Evolutionary conservation across 2,888 invertebrate species (phyloP), one percentile per base, ranked within the genome.

Genomic region (Dicycla oo): DNA sequence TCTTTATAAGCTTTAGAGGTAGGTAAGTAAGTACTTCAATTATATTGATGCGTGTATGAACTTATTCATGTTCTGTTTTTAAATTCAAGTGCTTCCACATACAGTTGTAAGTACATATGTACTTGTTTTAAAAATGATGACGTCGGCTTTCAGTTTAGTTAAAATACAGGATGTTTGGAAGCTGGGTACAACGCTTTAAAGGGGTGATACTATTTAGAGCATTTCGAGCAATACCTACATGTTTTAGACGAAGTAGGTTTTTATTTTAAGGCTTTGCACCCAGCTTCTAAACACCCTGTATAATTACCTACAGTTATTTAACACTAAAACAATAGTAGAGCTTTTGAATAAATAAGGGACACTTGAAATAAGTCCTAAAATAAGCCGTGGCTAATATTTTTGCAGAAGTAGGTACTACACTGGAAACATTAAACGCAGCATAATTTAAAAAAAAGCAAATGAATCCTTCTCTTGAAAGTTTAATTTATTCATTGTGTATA

Each of bases 401-500:
- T 5, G 5, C 3, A 34, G 34, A 67, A 34, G 15, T n/a, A n/a
- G n/a, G n/a, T n/a, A 53, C n/a, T 15, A 5, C 15, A 7, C 20
- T 57, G 3, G 10, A 47, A 23, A 1, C 18, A n/a, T 64, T 49
- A 23, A 53, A 26, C 20, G n/a, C 15, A 34, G 3, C n/a, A 26
- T 54, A 54, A 20, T 30, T 0, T 49, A 75, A 15, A 34, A 23
- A 34, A 38, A 56, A 23, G 20, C 34, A 18, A 53, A 45, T 40
- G 7, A 79, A 49, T 60, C n/a, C 8, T 43, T 43, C 13, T 30
- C 38, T 62, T 51, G 38, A 23, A 30, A 20, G 75, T 49, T 54
- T 45, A 80, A 80, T 74, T 56, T 56, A 80, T 80, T 75, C 53
- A 71, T 74, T 30, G 79, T 51, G 60, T 62, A 56, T 62, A 62